Percentiles rank a stretch among this genome's conserved stretches.
phyloP scores from a whole-genome alignment of 2,113 vertebrate species.

The Bucco capensis region DNA sequence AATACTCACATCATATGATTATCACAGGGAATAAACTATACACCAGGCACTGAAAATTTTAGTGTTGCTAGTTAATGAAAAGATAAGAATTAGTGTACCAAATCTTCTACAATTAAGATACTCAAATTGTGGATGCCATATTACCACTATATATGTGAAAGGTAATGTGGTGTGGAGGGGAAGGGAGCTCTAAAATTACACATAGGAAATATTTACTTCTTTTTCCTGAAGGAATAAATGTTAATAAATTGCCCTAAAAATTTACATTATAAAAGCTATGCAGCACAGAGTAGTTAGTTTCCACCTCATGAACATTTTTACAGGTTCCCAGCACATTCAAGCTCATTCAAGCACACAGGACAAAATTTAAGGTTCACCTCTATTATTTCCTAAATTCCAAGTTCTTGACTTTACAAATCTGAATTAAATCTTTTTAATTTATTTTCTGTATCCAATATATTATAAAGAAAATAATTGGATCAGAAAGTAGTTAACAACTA shows the following conservation, averaged over 20 bases:
- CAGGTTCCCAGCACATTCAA: neutral
- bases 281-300: neutral
- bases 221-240: neutral
- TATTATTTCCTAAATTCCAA: neutral
- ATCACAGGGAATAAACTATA: neutral
- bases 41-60: neutral
- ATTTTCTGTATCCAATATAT: neutral
- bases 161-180: neutral
- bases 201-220: neutral
- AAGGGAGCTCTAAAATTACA: neutral
- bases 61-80: neutral
- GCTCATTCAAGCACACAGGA: neutral
- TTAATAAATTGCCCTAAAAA: neutral
- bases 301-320: neutral
- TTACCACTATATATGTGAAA: neutral
- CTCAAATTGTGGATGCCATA: neutral
- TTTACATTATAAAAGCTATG: neutral
- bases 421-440: neutral
- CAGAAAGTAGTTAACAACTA: neutral
- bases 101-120: slow-evolving; percentile 19
- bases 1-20: neutral
- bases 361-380: neutral
- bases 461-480: neutral
- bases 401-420: neutral
- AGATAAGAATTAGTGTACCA: slow-evolving; percentile 17